Evolutionary conservation across 1,140 invertebrate genomes (phyloP), one percentile per base, ranked within the genome.

Genomic region (Teleogryllus occipitalis): DNA sequence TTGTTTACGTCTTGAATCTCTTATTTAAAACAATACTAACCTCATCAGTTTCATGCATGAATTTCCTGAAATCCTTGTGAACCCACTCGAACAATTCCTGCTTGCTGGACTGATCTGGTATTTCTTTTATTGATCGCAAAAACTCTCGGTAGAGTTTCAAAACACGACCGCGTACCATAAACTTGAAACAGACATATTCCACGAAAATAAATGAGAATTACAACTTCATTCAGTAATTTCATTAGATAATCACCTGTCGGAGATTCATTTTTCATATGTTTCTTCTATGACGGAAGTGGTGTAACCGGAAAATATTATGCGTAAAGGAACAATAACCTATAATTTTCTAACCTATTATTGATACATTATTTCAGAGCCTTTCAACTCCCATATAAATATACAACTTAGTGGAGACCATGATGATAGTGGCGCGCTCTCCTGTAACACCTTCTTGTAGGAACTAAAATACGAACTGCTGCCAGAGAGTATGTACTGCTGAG

Each of bases 81-180:
- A 91, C 90, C 94, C 93, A 95, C 80, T 91, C 86, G 80, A 86
- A 89, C 39, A 95, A 85, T 83, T 94, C 92, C 12, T 85, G 82
- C 82, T 88, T 87, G 79, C 91, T 91, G 3, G 82, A 84, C 82
- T 90, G 85, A 84, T 93, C 90, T 5, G 91, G 90, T 10, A 95
- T 89, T 84, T 91, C 84, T 81, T 87, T 88, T 79, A 93, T 89
- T 22, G 91, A 89, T 78, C 90, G 88, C 80, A 94, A 90, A 79
- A 95, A 92, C 72, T 91, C 89, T 80, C 91, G 87, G 83, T 95
- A 95, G 2, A 94, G 84, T 83, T 92, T 92, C n/a, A 94, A 84
- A 7, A 95, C 93, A 86, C 94, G 90, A 86, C 91, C 90, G 74
- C 91, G 89, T 39, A 93, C 85, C 83, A 95, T 89, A 86, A 95